Conservation (phyloP, 2,888 invertebrate species). For the Poecilus cupreus region DNA sequence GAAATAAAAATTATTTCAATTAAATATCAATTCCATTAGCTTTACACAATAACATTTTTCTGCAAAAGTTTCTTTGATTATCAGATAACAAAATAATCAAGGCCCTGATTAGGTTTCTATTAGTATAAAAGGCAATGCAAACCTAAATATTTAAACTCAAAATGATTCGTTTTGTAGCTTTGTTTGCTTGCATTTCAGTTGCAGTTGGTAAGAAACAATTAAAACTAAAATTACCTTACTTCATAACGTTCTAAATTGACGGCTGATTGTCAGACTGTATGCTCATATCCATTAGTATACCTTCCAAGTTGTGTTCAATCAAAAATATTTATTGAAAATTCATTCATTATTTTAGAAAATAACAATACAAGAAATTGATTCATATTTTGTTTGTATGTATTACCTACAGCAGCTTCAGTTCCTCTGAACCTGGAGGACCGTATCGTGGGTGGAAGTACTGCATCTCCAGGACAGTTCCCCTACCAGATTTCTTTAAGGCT, state of each 20-base stretch:
- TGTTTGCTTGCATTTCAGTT: not conserved
- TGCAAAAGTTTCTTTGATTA: not conserved
- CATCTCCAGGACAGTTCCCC: conserved; percentile 6
- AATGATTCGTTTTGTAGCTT: not conserved
- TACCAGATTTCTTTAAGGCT: conserved; percentile 34
- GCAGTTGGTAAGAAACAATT: conserved; percentile 18
- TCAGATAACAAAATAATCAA: not conserved
- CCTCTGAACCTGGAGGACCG: conserved; percentile 9
- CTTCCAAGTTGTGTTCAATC: no score
- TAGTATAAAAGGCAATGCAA: not conserved
- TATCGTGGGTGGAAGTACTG: conserved; percentile 27
- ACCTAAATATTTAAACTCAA: not conserved
- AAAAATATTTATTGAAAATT: not conserved
- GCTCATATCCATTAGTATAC: not conserved
- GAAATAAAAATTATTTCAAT: not conserved
- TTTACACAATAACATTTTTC: not conserved
- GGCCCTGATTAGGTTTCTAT: not conserved
- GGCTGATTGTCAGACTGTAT: no score
- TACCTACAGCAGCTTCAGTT: not conserved
- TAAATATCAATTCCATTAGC: not conserved
- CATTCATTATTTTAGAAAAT: not conserved
- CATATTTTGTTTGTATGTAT: not conserved
- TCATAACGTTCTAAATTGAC: not conserved
- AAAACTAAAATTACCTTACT: not conserved
- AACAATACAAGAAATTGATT: not conserved